phyloP scores from a whole-genome alignment of 2,113 vertebrate genomes.

The Erinaceus europaeus region DNA sequence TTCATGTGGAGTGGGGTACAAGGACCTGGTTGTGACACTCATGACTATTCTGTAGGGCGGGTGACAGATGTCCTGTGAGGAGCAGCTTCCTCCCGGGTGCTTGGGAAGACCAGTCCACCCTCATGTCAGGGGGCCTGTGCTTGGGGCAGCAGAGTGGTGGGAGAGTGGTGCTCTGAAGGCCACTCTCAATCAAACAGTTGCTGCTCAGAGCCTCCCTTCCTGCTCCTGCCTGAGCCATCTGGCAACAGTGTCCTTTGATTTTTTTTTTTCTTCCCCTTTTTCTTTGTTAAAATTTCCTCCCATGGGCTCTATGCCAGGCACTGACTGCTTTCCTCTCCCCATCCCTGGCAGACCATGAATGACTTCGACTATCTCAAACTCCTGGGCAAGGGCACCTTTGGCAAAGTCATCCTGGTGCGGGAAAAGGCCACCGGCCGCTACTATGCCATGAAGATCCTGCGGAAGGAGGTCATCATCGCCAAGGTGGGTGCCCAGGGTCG shows the following conservation, averaged over 20 bases:
- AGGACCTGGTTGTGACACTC: not conserved
- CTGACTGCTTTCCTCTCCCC: not conserved
- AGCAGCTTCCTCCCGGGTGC: not conserved
- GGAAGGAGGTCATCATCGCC: conserved; percentile 96
- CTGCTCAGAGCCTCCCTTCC: not conserved
- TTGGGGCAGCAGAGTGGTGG: accelerated
- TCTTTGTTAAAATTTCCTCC: conserved; percentile 22
- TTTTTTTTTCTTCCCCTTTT: too few relatives aligned
- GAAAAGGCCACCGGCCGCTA: conserved; percentile 94
- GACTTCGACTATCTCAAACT: conserved; percentile 98
- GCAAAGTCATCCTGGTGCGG: conserved; percentile 94
- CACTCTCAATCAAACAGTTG: not conserved
- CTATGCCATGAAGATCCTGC: conserved; percentile 97
- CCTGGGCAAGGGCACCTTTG: conserved; percentile 96
- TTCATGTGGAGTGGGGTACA: not conserved
- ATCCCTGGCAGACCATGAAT: conserved; percentile 89
- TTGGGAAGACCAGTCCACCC: not conserved
- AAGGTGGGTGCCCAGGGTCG: conserved; percentile 80
- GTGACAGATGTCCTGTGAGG: not conserved
- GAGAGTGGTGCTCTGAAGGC: not conserved
- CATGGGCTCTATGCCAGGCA: not conserved
- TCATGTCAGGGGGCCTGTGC: not conserved
- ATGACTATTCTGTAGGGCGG: accelerated
- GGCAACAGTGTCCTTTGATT: conserved; percentile 4
- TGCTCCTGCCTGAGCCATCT: not conserved